These are phyloP conservation scores for Ylistrum balloti DNA, from an alignment of 1,140 invertebrate species.

Conservation along the genomic window DNA sequence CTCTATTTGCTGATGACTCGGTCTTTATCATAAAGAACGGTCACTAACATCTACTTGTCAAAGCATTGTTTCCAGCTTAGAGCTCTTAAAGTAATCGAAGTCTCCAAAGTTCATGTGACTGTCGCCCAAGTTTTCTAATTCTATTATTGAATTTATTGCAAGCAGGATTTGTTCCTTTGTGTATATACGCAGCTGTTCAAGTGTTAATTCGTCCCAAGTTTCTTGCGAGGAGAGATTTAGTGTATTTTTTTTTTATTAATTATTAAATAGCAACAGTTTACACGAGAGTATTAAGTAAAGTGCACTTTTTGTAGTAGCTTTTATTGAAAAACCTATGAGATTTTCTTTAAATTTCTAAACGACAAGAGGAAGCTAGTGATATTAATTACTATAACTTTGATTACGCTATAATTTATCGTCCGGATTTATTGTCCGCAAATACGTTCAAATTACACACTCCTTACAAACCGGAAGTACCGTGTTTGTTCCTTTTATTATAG, in stretches of 20 bases:
- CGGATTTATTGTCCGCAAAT: conserved; percentile 23
- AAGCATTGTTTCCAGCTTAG: too few relatives aligned
- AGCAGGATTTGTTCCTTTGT: too few relatives aligned
- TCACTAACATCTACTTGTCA: too few relatives aligned
- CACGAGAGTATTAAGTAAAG: not conserved
- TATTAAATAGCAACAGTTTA: not conserved
- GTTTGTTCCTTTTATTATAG: not conserved
- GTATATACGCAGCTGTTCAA: too few relatives aligned
- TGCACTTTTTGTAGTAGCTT: not conserved
- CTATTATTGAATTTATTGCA: too few relatives aligned
- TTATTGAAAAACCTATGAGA: not conserved
- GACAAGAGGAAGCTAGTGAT: not conserved
- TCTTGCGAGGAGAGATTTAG: too few relatives aligned
- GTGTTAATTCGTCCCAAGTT: too few relatives aligned
- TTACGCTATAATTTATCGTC: not conserved
- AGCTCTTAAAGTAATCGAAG: too few relatives aligned
- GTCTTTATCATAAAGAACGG: too few relatives aligned
- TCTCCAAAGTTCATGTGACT: too few relatives aligned
- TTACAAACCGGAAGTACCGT: conserved; percentile 38
- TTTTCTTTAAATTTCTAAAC: not conserved
- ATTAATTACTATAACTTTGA: not conserved
- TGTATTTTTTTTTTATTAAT: not conserved
- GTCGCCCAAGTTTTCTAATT: too few relatives aligned
- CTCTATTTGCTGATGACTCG: too few relatives aligned
- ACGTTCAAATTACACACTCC: not conserved